A percentile compares a stretch with the other conserved stretches of the same genome.
Conservation (phyloP, 2,797 vertebrate genomes). For the Clamator glandarius region DNA sequence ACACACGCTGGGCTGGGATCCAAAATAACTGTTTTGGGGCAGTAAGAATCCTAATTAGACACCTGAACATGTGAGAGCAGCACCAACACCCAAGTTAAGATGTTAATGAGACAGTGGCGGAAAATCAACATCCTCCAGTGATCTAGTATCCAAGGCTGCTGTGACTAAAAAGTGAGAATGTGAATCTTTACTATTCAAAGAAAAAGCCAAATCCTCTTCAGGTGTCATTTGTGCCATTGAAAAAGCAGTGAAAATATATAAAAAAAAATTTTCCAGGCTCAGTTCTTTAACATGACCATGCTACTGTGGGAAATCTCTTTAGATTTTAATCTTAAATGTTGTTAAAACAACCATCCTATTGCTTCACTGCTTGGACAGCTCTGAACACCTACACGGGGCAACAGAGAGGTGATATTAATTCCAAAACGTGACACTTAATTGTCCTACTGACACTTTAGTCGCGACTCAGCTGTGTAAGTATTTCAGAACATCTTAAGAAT, state of each 20-base stretch:
- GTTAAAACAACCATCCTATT: background rate
- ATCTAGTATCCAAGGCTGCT: background rate
- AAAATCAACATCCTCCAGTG: background rate
- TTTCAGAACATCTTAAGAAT: background rate
- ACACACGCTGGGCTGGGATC: background rate
- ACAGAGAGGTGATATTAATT: background rate
- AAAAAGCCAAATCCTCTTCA: background rate
- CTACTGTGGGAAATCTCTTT: background rate
- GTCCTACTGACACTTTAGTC: background rate
- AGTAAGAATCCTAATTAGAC: slow-evolving; percentile 23
- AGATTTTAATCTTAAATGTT: background rate
- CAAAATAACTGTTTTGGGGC: background rate
- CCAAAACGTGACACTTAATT: background rate
- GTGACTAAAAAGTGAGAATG: background rate
- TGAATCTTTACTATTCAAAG: background rate
- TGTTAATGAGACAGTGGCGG: background rate
- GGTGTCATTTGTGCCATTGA: background rate
- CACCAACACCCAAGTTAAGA: background rate
- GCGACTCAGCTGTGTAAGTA: background rate
- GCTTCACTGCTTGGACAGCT: background rate
- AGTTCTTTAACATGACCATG: background rate
- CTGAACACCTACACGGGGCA: background rate
- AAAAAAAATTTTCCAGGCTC: background rate
- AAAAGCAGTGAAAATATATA: background rate
- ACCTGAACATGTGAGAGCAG: background rate